These are phyloP conservation scores for Tichodroma muraria DNA, from an alignment of 2,113 vertebrate genomes.

Conservation along the genomic window DNA sequence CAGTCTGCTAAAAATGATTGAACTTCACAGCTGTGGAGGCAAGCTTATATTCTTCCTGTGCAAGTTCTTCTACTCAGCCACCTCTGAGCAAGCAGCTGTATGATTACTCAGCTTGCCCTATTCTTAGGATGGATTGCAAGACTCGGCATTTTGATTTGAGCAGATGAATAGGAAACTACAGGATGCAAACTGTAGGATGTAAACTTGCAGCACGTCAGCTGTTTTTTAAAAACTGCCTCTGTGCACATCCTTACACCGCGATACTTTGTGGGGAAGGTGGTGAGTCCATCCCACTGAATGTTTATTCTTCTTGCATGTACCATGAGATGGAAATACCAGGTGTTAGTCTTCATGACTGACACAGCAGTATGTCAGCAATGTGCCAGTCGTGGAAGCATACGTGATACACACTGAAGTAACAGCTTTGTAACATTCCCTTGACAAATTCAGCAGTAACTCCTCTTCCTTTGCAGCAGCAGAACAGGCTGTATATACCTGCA, in stretches of 20 bases:
- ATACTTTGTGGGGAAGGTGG: neutral
- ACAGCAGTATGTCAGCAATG: neutral
- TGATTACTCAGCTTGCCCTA: slow-evolving; percentile 2
- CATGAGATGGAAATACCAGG: neutral
- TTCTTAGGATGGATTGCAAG: neutral
- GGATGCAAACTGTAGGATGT: neutral
- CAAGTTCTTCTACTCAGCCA: neutral
- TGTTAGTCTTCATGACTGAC: neutral
- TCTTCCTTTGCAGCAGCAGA: neutral
- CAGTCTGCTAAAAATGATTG: neutral
- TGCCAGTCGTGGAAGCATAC: neutral
- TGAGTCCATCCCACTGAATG: neutral
- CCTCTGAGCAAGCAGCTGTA: slow-evolving; percentile 36
- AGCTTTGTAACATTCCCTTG: neutral
- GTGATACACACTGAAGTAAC: neutral
- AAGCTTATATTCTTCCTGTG: neutral
- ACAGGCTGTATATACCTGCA: neutral
- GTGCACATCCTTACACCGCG: neutral
- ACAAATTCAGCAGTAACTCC: neutral
- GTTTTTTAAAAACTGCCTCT: neutral
- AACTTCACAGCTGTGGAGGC: slow-evolving; percentile 34
- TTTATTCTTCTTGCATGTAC: neutral
- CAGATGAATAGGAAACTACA: neutral
- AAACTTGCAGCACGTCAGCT: neutral
- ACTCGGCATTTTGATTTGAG: neutral